Base-by-base conservation (phyloP, 2,113 vertebrate genomes). In the Callospermophilus lateralis region DNA sequence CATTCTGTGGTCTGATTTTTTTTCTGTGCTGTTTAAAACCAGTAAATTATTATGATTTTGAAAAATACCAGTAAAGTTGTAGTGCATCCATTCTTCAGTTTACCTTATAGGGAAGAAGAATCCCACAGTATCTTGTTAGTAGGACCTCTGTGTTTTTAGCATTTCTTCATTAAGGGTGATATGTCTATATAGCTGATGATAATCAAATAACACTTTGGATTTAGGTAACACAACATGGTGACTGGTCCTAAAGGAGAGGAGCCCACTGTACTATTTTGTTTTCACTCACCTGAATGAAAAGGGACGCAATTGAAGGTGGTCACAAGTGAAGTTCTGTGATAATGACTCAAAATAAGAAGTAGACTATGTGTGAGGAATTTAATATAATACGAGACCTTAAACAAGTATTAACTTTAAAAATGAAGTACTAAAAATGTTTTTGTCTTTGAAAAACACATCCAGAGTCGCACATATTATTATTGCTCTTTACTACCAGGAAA, bases 321-420 rank as follows among this genome's bases (percentile, higher is more conserved):
- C 85, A 79, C 67, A 80, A 51, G 51, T 74, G 22, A 92, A 67
- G 58, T 77, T 39, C 58, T 26, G 32, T 20, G 26, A 63, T 58
- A 73, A 90, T 42, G 77, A 22, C 30, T 93, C 5, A 30, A 45
- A 90, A 88, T 77, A 70, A 48, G 53, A 28, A 86, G 74, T 30
- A 17, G 88, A 58, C 24, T 72, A 10, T 28, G 5, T 30, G 65
- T 94, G 78, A 84, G 53, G 93, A 87, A 92, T 80, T 17, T 61
- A 80, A 73, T 51, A 70, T 20, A 74, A 30, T 81, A 72, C 53
- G 61, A 55, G 81, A 11, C 37, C 51, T 92, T 48, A 76, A 93
- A 72, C 83, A 81, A 91, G 61, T 28, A 74, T 77, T 90, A 87
- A 53, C 68, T 80, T 90, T 94, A 76, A 89, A 95, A 91, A 73